A percentile compares a stretch with the other conserved stretches of the same genome.
phyloP scores from a whole-genome alignment of 2,888 invertebrate species.

The Trachelus stipa region DNA sequence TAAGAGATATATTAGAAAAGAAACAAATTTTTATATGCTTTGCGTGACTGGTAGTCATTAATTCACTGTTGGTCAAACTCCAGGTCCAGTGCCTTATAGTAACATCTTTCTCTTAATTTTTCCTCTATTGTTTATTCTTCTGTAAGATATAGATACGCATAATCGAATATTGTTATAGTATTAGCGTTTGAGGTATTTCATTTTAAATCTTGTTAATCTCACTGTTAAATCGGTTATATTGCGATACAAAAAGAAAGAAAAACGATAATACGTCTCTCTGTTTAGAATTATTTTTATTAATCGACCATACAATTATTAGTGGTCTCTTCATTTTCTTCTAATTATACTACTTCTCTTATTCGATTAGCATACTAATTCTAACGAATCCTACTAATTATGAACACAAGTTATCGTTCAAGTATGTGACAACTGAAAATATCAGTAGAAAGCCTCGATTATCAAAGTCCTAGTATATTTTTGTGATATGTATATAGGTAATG shows the following conservation, averaged over 20 bases:
- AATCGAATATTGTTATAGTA: neutral
- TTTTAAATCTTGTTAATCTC: neutral
- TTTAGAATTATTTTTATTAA: neutral
- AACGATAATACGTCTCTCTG: neutral
- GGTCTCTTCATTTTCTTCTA: constrained; percentile 8
- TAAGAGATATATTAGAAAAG: constrained; percentile 5
- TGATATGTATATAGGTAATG: constrained; percentile 40
- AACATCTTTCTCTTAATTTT: neutral
- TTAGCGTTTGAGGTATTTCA: neutral
- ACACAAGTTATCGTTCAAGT: neutral
- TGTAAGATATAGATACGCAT: neutral
- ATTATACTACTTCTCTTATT: constrained; percentile 13
- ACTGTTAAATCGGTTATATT: neutral
- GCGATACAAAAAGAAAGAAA: neutral
- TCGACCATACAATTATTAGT: neutral
- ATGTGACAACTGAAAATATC: neutral
- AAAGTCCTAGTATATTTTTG: constrained; percentile 38
- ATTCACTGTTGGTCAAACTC: neutral
- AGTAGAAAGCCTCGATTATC: constrained; percentile 12
- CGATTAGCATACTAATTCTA: constrained; percentile 3
- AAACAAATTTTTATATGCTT: neutral
- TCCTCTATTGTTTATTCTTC: neutral
- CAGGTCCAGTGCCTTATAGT: neutral
- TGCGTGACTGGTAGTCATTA: neutral
- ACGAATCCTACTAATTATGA: neutral